phyloP scores from a whole-genome alignment of 2,113 vertebrate species.

The Chaetura pelagica region DNA sequence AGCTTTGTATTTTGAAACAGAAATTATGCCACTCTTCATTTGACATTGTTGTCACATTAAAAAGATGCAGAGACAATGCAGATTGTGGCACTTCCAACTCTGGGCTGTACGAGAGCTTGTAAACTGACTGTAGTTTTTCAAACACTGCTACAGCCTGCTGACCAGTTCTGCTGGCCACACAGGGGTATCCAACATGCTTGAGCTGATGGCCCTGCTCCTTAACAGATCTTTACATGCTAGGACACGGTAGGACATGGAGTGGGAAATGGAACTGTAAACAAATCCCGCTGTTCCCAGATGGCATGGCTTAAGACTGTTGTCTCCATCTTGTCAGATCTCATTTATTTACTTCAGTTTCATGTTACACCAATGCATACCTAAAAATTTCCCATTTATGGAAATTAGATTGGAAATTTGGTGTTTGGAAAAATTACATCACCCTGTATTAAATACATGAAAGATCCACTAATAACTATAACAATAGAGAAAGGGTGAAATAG shows the following conservation, averaged over 20 bases:
- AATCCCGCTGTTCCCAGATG: constrained; percentile 63
- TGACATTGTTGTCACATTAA: neutral
- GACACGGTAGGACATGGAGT: neutral
- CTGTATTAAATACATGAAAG: neutral
- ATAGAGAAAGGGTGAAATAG: neutral
- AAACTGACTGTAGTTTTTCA: neutral
- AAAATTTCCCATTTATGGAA: neutral
- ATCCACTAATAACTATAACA: neutral
- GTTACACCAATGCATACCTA: neutral
- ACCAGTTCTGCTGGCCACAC: neutral
- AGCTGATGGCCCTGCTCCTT: neutral
- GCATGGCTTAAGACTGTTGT: constrained; percentile 20
- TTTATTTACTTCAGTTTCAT: constrained; percentile 11
- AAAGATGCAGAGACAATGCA: neutral
- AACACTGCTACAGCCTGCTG: neutral
- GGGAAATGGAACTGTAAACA: constrained; percentile 32
- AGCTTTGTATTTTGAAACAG: neutral
- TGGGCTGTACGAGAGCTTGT: neutral
- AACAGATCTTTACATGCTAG: constrained; percentile 1
- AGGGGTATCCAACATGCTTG: neutral
- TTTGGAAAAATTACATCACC: neutral
- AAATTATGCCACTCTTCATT: neutral
- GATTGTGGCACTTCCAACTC: neutral
- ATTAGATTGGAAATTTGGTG: neutral
- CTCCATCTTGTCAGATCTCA: constrained; percentile 27